phyloP scores from a whole-genome alignment of 2,888 invertebrate species.

The Aspidapion aeneum region DNA sequence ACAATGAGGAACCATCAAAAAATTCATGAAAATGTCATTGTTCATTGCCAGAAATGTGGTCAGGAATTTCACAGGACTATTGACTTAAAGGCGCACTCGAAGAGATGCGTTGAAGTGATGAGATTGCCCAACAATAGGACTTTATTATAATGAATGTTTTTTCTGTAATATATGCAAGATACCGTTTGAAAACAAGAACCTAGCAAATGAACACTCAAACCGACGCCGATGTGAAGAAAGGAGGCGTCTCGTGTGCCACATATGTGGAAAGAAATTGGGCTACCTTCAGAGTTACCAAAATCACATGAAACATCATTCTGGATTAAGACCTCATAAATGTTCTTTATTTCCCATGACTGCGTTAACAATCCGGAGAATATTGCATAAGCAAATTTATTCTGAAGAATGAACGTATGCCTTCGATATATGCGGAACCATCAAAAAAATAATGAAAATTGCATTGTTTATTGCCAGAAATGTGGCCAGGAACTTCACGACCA shows the following conservation, averaged over 20 bases:
- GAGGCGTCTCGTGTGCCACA: conserved; percentile 33
- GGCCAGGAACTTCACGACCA: conserved; percentile 55
- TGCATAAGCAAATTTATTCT: conserved; percentile 40
- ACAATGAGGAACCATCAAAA: conserved; percentile 37
- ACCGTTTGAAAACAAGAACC: conserved; percentile 36
- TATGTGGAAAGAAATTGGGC: conserved; percentile 38
- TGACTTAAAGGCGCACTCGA: conserved; percentile 54
- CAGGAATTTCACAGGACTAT: conserved; percentile 57
- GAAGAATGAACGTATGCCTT: conserved; percentile 41
- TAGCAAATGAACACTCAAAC: no score
- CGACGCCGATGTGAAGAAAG: conserved; percentile 18
- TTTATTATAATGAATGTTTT: no score
- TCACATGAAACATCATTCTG: conserved; percentile 45
- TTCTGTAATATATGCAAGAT: conserved; percentile 39
- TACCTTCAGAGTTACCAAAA: conserved; percentile 32
- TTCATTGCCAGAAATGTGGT: conserved; percentile 48
- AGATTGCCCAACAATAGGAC: no score
- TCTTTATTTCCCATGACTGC: conserved; percentile 49
- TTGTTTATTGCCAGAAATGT: conserved; percentile 46
- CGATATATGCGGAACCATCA: conserved; percentile 39
- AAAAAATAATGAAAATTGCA: conserved; percentile 31
- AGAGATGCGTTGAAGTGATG: no score
- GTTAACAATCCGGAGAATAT: conserved; percentile 33
- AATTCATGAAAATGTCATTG: conserved; percentile 29
- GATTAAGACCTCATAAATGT: conserved; percentile 48